Percentiles rank a stretch among this genome's conserved stretches.
Evolutionary conservation across 2,797 vertebrate species (phyloP).

Genomic region (Sparidentex hasta): DNA sequence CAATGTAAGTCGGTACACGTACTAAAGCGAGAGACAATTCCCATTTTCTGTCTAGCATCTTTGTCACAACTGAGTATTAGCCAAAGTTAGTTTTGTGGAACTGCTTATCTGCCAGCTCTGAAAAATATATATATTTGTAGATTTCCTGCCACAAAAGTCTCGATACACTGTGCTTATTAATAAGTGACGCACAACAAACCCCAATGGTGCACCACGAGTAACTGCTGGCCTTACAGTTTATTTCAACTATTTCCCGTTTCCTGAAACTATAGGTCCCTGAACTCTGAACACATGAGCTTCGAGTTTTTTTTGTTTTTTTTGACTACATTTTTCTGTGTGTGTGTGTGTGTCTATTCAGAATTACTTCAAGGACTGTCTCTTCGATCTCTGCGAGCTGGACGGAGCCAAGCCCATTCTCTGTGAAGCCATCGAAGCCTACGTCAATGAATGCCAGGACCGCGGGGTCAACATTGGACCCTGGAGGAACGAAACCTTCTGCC

Average conservation of each 20-base stretch:
- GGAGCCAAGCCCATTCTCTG: constrained; percentile 81
- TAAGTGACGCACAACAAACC: too few species aligned
- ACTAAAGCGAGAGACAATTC: neutral
- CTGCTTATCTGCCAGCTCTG: too few species aligned
- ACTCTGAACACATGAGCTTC: too few species aligned
- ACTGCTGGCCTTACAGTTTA: too few species aligned
- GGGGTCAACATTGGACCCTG: constrained; percentile 79
- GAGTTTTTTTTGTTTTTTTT: too few species aligned
- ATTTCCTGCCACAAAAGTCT: neutral
- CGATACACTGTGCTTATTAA: too few species aligned
- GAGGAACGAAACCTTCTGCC: constrained; percentile 84
- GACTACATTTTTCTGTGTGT: too few species aligned
- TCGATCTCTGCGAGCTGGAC: constrained; percentile 85
- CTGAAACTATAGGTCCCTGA: too few species aligned
- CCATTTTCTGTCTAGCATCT: neutral
- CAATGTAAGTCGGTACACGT: constrained; percentile 71
- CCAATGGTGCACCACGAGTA: too few species aligned
- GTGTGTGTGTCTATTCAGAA: constrained; percentile 63
- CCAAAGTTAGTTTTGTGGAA: too few species aligned
- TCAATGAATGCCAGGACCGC: constrained; percentile 85
- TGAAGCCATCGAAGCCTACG: constrained; percentile 85
- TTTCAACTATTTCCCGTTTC: too few species aligned
- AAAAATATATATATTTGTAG: neutral
- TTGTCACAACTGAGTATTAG: too few species aligned
- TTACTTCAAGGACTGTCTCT: constrained; percentile 84